phyloP scores from a whole-genome alignment of 2,888 invertebrate species.

The Allacma fusca region DNA sequence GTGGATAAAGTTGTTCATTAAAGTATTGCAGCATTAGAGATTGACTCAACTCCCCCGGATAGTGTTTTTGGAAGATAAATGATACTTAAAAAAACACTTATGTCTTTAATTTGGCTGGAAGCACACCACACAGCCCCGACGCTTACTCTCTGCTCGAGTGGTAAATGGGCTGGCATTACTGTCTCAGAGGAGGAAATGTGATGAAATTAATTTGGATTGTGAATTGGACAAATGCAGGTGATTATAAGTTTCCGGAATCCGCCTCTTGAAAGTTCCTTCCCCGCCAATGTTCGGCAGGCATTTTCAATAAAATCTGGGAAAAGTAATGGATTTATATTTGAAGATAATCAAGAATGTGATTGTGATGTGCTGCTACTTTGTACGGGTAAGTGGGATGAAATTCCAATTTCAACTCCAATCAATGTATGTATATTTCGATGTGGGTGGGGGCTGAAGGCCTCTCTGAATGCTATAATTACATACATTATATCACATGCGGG shows the following conservation, averaged over 20 bases:
- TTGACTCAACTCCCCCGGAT: neutral
- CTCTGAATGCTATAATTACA: no score
- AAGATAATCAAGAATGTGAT: conserved; percentile 47
- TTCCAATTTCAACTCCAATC: conserved; percentile 1
- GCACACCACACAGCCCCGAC: no score
- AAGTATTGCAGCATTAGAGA: neutral
- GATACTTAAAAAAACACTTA: conserved; percentile 11
- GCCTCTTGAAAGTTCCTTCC: conserved; percentile 37
- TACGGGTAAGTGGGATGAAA: conserved; percentile 45
- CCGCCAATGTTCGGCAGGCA: conserved; percentile 36
- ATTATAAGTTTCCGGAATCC: conserved; percentile 35
- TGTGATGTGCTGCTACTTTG: conserved; percentile 52
- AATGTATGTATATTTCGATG: no score
- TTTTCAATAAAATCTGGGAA: conserved; percentile 44
- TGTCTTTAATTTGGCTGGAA: neutral
- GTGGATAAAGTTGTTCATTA: conserved; percentile 7
- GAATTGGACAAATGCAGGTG: conserved; percentile 36
- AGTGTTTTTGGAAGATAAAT: neutral
- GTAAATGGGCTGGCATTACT: no score
- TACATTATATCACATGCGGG: no score
- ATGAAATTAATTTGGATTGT: conserved; percentile 27
- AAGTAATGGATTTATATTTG: conserved; percentile 41
- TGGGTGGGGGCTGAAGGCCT: no score
- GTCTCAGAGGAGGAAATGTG: neutral
- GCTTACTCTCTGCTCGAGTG: no score